Conservation (phyloP, 2,888 invertebrate genomes). For the Tenthredo livida region DNA sequence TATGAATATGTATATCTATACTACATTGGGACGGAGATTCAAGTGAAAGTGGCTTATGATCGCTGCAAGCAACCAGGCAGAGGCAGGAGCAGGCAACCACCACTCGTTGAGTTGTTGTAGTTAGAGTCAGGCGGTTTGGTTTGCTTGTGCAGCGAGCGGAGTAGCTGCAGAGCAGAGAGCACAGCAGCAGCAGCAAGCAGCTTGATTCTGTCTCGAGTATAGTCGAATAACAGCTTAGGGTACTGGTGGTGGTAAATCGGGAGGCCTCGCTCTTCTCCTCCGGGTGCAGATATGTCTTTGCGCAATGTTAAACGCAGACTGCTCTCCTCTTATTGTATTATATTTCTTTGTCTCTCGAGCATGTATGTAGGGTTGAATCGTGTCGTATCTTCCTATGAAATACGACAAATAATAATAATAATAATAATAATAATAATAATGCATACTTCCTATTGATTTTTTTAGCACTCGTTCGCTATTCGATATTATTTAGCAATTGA, state of each 20-base stretch:
- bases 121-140: conserved; percentile 7
- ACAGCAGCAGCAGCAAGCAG: not conserved
- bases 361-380: not conserved
- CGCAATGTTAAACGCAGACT: not conserved
- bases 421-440: too few species aligned
- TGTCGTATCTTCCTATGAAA: not conserved
- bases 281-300: not conserved
- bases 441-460: too few species aligned
- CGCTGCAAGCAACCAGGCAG: not conserved
- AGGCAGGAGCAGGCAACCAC: not conserved
- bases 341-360: not conserved
- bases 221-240: conserved; percentile 5
- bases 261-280: not conserved
- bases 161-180: not conserved
- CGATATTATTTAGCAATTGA: too few species aligned
- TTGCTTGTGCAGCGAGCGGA: conserved; percentile 1
- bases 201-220: not conserved
- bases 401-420: not conserved
- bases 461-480: too few species aligned
- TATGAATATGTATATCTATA: too few species aligned
- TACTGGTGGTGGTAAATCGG: not conserved
- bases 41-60: conserved; percentile 42
- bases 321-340: not conserved
- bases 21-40: conserved; percentile 15
- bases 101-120: conserved; percentile 1